Base-by-base conservation (phyloP, 1,140 invertebrate genomes). In the Stenopsyche tienmushanensis region DNA sequence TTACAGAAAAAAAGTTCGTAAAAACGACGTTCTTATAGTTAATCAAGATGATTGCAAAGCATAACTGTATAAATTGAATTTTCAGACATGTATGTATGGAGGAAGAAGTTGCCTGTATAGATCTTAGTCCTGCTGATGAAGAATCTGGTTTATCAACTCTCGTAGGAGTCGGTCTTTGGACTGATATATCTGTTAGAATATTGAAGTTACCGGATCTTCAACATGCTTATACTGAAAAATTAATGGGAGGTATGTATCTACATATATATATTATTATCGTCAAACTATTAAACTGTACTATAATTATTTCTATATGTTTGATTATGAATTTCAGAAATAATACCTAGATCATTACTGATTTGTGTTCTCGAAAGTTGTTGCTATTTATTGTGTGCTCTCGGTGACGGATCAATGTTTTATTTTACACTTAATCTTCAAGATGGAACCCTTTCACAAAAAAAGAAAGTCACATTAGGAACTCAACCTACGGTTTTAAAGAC, bases 401-500 rank as follows among this genome's bases (percentile, higher is more conserved):
- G 97, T 18, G 97, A 99, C 82, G 97, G 97, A 3, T 96, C 96
- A 20, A 90, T 99, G 83, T 97, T 94, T 78, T 99, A 99, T 79
- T 99, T 98, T 75, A 87, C 85, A 9, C 79, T 98, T 57, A 88
- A 93, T 70, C 86, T 85, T 69, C 75, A 85, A 18, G 86, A 82
- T 41, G 92, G 93, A 1, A 76, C 78, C 7, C 77, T 96, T 3
- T 83, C 84, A 1, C 93, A 96, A 66, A 92, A 90, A 73, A 96
- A 96, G 73, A 92, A 92, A 74, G 92, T 98, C 13, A 97, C 95
- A 0, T 82, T 99, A 2, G 97, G 97, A 25, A 99, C 97, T 0
- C 96, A 99, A 76, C 97, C 97, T 2, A 98, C 96, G 1, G 90
- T 95, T 41, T 80, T 99, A 59, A 84, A 90, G 69, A 95, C 93